Evolutionary conservation across 30 jellyfish, hydroid and myxozoan genomes (phyloP), one percentile per base, ranked within the genome.

Genomic region (Chrysaora quinquecirrha): DNA sequence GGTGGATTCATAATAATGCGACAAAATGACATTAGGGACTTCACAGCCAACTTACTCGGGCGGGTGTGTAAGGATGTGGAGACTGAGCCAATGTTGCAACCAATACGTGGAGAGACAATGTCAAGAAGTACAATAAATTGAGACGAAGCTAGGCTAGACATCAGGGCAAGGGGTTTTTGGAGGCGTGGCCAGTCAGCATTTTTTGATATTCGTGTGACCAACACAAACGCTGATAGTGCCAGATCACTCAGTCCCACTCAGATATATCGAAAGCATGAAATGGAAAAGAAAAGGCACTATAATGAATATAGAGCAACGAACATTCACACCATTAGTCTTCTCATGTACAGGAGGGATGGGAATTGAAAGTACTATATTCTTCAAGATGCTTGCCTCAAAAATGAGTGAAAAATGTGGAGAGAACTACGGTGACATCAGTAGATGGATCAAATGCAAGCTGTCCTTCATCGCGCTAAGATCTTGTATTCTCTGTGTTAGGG

Each of bases 151-250:
- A 32, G 75, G 9, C 81, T 34, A 3, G 81, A 30, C 31, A 34
- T 69, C 56, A 2, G 70, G 21, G 81, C 81, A 69, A 34, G 81
- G 16, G 71, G 81, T 25, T 30, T 69, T 29, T 69, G 81, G 70
- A 38, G 54, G 54, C 54, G 54, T 38, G 54, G 54, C 54, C 54
- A 38, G 54, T 38, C 54, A 38, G 54, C 54, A n/a, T n/a, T n/a
- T n/a, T n/a, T n/a, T n/a, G n/a, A n/a, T n/a, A n/a, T n/a, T n/a
- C n/a, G n/a, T n/a, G n/a, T n/a, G n/a, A n/a, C n/a, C n/a, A n/a
- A n/a, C n/a, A n/a, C n/a, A n/a, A n/a, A n/a, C n/a, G n/a, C n/a
- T n/a, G n/a, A n/a, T n/a, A n/a, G n/a, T n/a, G n/a, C n/a, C n/a
- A n/a, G n/a, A n/a, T n/a, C n/a, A n/a, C n/a, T n/a, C n/a, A n/a